Percentiles rank a stretch among this genome's conserved stretches.
Evolutionary conservation across 1,140 invertebrate species (phyloP).

Genomic region (Eupeodes corollae): DNA sequence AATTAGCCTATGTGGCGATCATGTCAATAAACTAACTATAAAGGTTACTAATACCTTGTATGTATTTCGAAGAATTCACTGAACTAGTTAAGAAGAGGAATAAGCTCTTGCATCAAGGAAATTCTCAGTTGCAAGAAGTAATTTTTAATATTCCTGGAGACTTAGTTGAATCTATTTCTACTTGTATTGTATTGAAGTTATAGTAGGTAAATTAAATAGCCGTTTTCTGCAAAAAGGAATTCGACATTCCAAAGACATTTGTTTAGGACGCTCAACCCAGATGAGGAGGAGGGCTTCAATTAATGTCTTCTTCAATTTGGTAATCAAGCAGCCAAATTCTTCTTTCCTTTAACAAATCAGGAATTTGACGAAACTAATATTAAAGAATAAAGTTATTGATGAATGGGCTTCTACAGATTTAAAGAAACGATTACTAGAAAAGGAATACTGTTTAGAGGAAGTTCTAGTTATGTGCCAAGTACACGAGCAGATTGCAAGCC

Average conservation of each 20-base stretch:
- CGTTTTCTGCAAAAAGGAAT: conserved; percentile 18
- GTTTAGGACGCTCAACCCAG: background rate
- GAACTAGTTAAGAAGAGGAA: conserved; percentile 18
- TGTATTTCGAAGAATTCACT: conserved; percentile 16
- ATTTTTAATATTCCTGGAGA: conserved; percentile 19
- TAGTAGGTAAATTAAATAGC: too few species aligned
- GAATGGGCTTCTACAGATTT: conserved; percentile 12
- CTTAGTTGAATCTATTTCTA: too few species aligned
- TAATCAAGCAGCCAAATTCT: conserved; percentile 19
- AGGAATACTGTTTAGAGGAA: conserved; percentile 18
- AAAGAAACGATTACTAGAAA: too few species aligned
- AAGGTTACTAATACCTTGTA: too few species aligned
- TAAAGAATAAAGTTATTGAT: conserved; percentile 19
- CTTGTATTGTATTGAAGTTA: too few species aligned
- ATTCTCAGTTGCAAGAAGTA: conserved; percentile 22
- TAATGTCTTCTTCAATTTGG: conserved; percentile 2
- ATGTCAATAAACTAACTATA: too few species aligned
- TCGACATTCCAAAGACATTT: conserved; percentile 9
- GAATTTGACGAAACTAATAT: conserved; percentile 19
- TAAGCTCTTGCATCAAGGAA: conserved; percentile 17
- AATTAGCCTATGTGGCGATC: too few species aligned
- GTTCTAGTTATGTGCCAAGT: too few species aligned
- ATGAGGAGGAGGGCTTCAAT: background rate
- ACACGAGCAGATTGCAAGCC: too few species aligned
- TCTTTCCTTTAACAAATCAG: conserved; percentile 10